Evolutionary conservation across 1,140 invertebrate species (phyloP).

Genomic region (Charaxes varanes): DNA sequence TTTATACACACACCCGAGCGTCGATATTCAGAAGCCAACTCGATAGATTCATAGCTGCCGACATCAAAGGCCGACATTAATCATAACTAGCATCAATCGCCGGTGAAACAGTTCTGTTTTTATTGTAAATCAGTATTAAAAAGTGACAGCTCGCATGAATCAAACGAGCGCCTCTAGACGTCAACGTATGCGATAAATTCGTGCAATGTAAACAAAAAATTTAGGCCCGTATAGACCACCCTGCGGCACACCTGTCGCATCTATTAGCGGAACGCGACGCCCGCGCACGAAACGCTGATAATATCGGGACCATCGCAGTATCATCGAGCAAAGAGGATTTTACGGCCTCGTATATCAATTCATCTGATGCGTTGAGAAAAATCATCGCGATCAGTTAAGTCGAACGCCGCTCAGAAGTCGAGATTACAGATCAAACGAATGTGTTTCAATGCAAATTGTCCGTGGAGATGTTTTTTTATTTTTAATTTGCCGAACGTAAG

Average conservation of each 20-base stretch:
- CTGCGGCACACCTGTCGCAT: slow-evolving; percentile 62
- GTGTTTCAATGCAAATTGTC: slow-evolving; percentile 42
- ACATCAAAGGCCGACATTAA: slow-evolving; percentile 70
- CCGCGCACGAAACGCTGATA: slow-evolving; percentile 34
- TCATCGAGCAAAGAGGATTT: slow-evolving; percentile 16
- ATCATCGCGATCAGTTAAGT: slow-evolving; percentile 35
- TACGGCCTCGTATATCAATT: slow-evolving; percentile 42
- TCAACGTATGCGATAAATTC: slow-evolving; percentile 62
- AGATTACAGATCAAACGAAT: slow-evolving; percentile 53
- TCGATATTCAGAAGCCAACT: slow-evolving; percentile 64
- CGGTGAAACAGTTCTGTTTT: slow-evolving; percentile 63
- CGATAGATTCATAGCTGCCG: slow-evolving; percentile 69
- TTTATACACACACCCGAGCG: slow-evolving; percentile 54
- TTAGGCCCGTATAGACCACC: slow-evolving; percentile 50
- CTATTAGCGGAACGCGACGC: slow-evolving; percentile 42
- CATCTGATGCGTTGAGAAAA: slow-evolving; percentile 51
- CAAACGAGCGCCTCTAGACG: slow-evolving; percentile 60
- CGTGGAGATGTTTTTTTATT: slow-evolving; percentile 55
- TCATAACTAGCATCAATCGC: slow-evolving; percentile 72
- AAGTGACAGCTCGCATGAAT: slow-evolving; percentile 67
- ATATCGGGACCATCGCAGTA: slow-evolving; percentile 27
- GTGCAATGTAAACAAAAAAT: slow-evolving; percentile 63
- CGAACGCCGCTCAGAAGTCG: slow-evolving; percentile 26
- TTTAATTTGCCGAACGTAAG: slow-evolving; percentile 45
- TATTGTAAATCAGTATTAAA: slow-evolving; percentile 73